Evolutionary conservation across 2,797 vertebrate genomes (phyloP).

Genomic region (Gastrophryne carolinensis): DNA sequence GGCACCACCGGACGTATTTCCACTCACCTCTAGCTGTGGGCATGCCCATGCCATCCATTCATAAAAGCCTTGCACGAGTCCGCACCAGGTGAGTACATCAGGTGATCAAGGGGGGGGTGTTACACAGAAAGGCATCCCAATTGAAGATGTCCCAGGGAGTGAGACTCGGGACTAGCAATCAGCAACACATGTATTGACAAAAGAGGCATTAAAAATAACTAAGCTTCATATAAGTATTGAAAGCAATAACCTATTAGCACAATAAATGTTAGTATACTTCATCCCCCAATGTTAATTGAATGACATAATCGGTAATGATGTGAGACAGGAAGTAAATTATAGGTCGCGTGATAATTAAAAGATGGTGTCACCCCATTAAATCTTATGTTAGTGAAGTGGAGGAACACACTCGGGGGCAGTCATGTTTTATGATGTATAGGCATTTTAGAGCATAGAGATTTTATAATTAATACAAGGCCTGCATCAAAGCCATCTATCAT

Average conservation of each 20-base stretch:
- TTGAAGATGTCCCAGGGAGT: too few species aligned
- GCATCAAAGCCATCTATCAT: not conserved
- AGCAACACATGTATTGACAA: conserved; percentile 50
- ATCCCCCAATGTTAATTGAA: conserved; percentile 33
- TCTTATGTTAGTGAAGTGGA: not conserved
- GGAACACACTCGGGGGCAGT: not conserved
- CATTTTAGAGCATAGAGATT: not conserved
- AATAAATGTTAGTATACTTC: conserved; percentile 24
- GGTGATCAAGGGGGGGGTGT: too few species aligned
- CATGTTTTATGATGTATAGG: conserved; percentile 37
- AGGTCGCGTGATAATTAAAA: conserved; percentile 26
- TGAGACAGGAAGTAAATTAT: conserved; percentile 31
- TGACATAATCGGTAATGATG: conserved; percentile 37
- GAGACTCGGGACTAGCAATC: too few species aligned
- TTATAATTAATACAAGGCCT: conserved; percentile 21
- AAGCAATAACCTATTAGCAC: conserved; percentile 32
- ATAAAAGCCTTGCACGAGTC: too few species aligned
- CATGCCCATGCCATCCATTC: too few species aligned
- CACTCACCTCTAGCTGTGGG: too few species aligned
- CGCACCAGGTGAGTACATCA: too few species aligned
- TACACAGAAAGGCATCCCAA: too few species aligned
- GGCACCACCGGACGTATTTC: too few species aligned
- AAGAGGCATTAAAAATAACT: conserved; percentile 36
- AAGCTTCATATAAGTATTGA: conserved; percentile 44
- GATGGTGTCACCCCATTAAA: conserved; percentile 28